Conservation (phyloP, 2,888 invertebrate genomes). For the Acleris literana region DNA sequence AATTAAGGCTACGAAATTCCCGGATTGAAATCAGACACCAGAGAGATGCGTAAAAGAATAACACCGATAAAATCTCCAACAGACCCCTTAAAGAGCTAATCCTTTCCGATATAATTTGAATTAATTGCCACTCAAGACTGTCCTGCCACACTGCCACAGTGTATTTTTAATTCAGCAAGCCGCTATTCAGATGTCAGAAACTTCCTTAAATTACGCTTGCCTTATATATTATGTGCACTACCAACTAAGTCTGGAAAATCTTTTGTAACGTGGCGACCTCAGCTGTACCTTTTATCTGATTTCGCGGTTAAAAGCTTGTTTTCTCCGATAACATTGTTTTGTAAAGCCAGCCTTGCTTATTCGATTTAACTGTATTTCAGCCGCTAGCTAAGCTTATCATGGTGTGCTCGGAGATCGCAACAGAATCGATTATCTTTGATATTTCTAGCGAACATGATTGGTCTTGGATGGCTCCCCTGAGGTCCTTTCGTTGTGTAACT, state of each 20-base stretch:
- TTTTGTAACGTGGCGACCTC: constrained; percentile 3
- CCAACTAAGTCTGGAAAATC: constrained; percentile 4
- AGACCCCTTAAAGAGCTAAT: constrained; percentile 9
- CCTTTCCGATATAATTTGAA: constrained; percentile 1
- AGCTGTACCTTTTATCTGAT: constrained; percentile 23
- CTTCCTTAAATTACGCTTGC: constrained; percentile 17
- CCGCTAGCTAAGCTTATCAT: constrained; percentile 32
- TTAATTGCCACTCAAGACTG: not conserved
- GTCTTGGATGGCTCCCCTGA: constrained; percentile 25
- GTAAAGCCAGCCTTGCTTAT: constrained; percentile 20
- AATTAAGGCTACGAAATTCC: too few species aligned
- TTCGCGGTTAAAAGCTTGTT: constrained; percentile 14
- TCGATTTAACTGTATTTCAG: constrained; percentile 26
- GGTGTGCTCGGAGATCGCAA: constrained; percentile 30
- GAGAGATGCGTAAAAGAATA: too few species aligned
- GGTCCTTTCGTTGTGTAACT: constrained; percentile 22
- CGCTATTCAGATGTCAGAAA: constrained; percentile 2
- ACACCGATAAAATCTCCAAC: not conserved
- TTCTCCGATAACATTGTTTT: constrained; percentile 20
- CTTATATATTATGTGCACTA: constrained; percentile 18
- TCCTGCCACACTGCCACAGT: not conserved
- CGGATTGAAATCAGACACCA: too few species aligned
- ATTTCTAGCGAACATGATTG: constrained; percentile 37
- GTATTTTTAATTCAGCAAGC: not conserved
- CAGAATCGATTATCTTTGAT: constrained; percentile 37